Evolutionary conservation across 2,113 vertebrate species (phyloP), one percentile per base, ranked within the genome.

Genomic region (Casuarius casuarius): DNA sequence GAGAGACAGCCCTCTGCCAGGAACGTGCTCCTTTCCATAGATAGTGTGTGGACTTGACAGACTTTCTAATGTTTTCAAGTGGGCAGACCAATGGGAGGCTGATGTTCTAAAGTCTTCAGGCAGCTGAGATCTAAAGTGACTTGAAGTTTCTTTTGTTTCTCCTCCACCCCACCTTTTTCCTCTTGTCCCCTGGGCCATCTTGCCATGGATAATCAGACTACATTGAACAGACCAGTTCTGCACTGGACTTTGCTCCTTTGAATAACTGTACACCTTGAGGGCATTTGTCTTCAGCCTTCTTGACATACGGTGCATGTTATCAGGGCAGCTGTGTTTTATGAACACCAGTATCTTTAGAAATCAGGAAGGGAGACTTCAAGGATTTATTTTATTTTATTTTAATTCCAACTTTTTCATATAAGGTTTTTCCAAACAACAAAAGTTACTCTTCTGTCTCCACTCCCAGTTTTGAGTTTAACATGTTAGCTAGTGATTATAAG

Each of bases 71-170:
- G 54, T 96, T 97, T 98, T 98, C 97, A 97, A 97, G 97, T 97
- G 98, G 97, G 98, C 98, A 98, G 97, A 94, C 92, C 92, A 96
- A 96, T 94, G 93, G 96, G 95, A 97, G 94, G 96, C 97, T 96
- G 96, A 97, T 94, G 92, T 96, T 95, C 95, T 96, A 91, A 96
- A 84, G 88, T 94, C 97, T 98, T 98, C 97, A 98, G 98, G 98
- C 98, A 98, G 98, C 98, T 98, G 98, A 97, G 97, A 97, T 98
- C 98, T 97, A 97, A 98, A 98, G 97, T 98, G 97, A 98, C 98
- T 98, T 98, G 98, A 98, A 96, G 72, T 96, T 96, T 95, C 92
- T 96, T 97, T 97, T 88, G 87, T 96, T 96, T 93, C 84, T 72
- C 84, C 93, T 95, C 54, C 51, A 78, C 74, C 91, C 89, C 80